These are phyloP conservation scores for Gnathonemus echidnorhynchus DNA, from an alignment of 2,113 vertebrate species.

Conservation along the genomic window DNA sequence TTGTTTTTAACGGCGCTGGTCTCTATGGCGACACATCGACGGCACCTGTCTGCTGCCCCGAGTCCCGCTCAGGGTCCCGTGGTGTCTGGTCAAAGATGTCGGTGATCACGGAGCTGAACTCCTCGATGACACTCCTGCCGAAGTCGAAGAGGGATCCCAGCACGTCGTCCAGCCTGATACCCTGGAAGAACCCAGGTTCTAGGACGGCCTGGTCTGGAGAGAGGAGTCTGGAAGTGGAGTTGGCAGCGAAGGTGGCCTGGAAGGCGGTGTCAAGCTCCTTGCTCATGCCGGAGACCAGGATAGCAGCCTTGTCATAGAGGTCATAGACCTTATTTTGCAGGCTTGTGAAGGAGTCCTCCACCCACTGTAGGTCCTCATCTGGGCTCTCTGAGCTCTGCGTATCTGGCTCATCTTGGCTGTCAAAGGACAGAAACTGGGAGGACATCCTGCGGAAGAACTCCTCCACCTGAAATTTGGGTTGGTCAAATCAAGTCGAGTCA, in stretches of 20 bases:
- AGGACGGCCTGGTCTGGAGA: slow-evolving; percentile 33
- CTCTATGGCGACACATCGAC: not conserved
- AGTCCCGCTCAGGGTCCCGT: slow-evolving; percentile 31
- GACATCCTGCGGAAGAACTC: slow-evolving; percentile 65
- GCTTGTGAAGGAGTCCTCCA: slow-evolving; percentile 58
- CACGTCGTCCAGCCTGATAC: slow-evolving; percentile 48
- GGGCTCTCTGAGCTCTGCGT: slow-evolving; percentile 39
- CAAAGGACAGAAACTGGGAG: slow-evolving; percentile 47
- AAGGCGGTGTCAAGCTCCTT: slow-evolving; percentile 65
- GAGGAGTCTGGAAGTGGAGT: slow-evolving; percentile 40
- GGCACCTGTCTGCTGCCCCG: slow-evolving; percentile 51
- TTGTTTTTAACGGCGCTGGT: not conserved
- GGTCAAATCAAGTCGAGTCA: not conserved
- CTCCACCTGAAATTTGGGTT: slow-evolving; percentile 52
- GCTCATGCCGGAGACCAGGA: slow-evolving; percentile 61
- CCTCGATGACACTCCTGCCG: slow-evolving; percentile 58
- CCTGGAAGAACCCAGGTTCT: slow-evolving; percentile 27
- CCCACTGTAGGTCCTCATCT: slow-evolving; percentile 54
- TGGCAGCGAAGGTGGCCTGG: slow-evolving; percentile 56
- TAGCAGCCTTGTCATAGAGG: slow-evolving; percentile 59
- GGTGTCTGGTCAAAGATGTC: slow-evolving; percentile 49
- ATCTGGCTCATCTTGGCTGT: slow-evolving; percentile 38
- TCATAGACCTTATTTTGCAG: slow-evolving; percentile 49
- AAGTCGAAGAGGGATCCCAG: slow-evolving; percentile 63
- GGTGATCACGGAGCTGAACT: slow-evolving; percentile 52